Evolutionary conservation across 2,888 invertebrate species (phyloP).

Genomic region (Spisula subtruncata): DNA sequence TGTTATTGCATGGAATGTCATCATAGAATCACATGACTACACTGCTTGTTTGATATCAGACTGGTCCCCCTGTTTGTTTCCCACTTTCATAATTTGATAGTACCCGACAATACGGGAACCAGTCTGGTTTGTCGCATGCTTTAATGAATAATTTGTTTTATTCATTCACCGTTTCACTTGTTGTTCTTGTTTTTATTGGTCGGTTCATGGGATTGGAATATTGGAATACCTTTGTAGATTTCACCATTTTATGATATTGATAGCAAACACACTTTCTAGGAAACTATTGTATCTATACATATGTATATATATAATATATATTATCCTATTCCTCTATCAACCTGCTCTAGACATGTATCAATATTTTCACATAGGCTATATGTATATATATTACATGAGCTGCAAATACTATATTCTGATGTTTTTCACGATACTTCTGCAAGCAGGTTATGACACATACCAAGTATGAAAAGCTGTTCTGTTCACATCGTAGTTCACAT

Average conservation of each 20-base stretch:
- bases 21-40: too few relatives aligned
- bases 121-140: not conserved
- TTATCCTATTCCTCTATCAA: not conserved
- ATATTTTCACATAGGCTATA: too few relatives aligned
- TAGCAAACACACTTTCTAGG: conserved; percentile 7
- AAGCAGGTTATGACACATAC: too few relatives aligned
- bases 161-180: conserved; percentile 27
- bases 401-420: too few relatives aligned
- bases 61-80: too few relatives aligned
- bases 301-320: not conserved
- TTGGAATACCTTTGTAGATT: not conserved
- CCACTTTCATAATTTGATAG: too few relatives aligned
- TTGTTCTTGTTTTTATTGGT: not conserved
- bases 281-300: not conserved
- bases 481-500: too few relatives aligned
- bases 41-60: too few relatives aligned
- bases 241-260: conserved; percentile 1
- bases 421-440: too few relatives aligned
- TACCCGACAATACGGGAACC: too few relatives aligned
- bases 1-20: too few relatives aligned
- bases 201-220: conserved; percentile 10
- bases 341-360: not conserved
- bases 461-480: too few relatives aligned
- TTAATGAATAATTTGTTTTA: not conserved
- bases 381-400: not conserved